These are phyloP conservation scores for Columba livia DNA, from an alignment of 2,113 vertebrate species.

Conservation along the genomic window DNA sequence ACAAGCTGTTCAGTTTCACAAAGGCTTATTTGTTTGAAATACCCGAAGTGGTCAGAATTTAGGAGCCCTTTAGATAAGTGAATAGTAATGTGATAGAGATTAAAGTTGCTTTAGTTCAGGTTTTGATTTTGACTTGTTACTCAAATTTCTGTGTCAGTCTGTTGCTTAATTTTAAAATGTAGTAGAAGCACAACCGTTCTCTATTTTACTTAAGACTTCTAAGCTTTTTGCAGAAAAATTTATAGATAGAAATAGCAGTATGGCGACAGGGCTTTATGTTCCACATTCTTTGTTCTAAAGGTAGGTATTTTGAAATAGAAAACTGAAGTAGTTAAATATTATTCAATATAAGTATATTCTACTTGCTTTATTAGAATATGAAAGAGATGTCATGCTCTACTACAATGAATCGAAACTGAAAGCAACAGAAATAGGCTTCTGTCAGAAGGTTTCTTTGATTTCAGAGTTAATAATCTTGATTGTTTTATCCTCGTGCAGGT, in stretches of 20 bases:
- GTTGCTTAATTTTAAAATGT: neutral
- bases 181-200: neutral
- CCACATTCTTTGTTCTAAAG: neutral
- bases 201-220: neutral
- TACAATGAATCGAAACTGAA: neutral
- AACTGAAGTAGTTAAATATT: neutral
- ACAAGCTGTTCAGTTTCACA: rapidly evolving
- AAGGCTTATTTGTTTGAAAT: neutral
- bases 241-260: neutral
- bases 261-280: neutral
- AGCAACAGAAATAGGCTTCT: neutral
- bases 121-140: neutral
- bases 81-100: neutral
- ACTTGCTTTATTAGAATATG: neutral
- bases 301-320: neutral
- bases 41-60: neutral
- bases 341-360: neutral
- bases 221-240: neutral
- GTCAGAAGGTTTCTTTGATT: neutral
- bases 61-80: neutral
- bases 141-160: neutral
- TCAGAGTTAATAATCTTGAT: neutral
- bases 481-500: slow-evolving; percentile 76
- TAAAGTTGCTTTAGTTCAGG: neutral
- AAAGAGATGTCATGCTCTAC: neutral